Base-by-base conservation (phyloP, 2,113 vertebrate genomes). In the Microtus richardsoni region DNA sequence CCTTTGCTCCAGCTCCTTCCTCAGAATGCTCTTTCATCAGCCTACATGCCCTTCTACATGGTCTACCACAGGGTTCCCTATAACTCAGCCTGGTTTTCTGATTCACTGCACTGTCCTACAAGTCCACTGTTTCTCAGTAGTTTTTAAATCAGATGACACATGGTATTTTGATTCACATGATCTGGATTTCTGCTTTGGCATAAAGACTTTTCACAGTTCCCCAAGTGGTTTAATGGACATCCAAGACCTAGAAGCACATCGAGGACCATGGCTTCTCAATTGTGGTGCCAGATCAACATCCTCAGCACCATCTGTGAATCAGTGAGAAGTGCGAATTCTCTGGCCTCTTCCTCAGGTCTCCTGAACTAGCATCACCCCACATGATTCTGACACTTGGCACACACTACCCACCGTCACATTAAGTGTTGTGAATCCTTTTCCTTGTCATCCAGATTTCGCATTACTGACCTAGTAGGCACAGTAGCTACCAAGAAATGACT, bases 121-220 rank as follows among this genome's bases (percentile, higher is more conserved):
- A 87, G 82, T 58, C 3, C 17, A 7, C 14, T 54, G 7, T 33
- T 47, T 80, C 54, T 54, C 26, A 84, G 44, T 68, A 39, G 1
- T 28, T 91, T 94, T 82, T 70, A 78, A 74, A 58, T 21, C 41
- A 21, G 13, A 79, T 64, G 16, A 74, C 39, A 73, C 28, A 70
- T n/a, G 33, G 4, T 84, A 86, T 58, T 95, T 93, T 85, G n/a
- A 58, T 84, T 91, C 93, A 73, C 52, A 5, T 79, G 30, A 24
- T 58, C 33, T 79, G 52, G 52, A 6, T 16, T 80, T 4, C 10
- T 89, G 41, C 41, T 26, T 95, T n/a, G 12, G 3, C 49, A 80
- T 75, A 39, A 95, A 62, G n/a, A 74, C 28, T 21, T 88, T 87
- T 88, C 33, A 79, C 12, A 84, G 68, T 3, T 83, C 47, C 39